Percentiles rank a stretch among this genome's conserved stretches.
These are phyloP conservation scores for Phrynosoma blainvillii DNA, from an alignment of 2,113 vertebrate species.

Conservation along the genomic window DNA sequence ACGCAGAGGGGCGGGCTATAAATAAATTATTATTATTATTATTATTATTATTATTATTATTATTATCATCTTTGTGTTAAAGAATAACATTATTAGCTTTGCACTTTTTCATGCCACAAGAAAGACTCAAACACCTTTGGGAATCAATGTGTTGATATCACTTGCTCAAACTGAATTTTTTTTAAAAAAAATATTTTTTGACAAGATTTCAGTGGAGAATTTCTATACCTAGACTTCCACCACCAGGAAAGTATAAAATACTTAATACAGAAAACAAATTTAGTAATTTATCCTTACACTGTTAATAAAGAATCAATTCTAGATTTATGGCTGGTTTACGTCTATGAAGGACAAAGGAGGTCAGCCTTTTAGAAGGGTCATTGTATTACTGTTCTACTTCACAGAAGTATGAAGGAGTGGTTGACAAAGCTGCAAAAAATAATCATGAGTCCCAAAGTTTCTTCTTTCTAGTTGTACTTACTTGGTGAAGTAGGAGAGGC, in stretches of 20 bases:
- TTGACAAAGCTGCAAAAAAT: fast-evolving
- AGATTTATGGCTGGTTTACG: not conserved
- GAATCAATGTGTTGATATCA: not conserved
- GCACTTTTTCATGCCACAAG: not conserved
- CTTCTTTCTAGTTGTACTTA: constrained; percentile 80
- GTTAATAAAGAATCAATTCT: not conserved
- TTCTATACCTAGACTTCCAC: not conserved
- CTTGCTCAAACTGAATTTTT: too few species aligned
- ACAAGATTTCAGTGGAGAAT: not conserved
- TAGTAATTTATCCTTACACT: not conserved
- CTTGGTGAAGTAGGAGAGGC: constrained; percentile 97
- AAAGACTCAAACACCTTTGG: not conserved
- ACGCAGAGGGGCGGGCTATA: too few species aligned
- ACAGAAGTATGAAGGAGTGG: not conserved
- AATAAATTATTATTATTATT: too few species aligned
- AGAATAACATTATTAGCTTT: not conserved
- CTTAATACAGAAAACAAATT: not conserved
- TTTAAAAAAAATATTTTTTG: not conserved
- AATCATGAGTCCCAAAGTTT: constrained; percentile 11
- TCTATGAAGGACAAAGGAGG: not conserved
- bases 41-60: too few species aligned
- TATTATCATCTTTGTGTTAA: too few species aligned
- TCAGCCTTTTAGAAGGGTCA: not conserved
- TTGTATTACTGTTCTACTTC: not conserved
- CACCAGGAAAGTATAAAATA: not conserved